Evolutionary conservation across 1,140 invertebrate species (phyloP).

Genomic region (Calephelis virginiensis): DNA sequence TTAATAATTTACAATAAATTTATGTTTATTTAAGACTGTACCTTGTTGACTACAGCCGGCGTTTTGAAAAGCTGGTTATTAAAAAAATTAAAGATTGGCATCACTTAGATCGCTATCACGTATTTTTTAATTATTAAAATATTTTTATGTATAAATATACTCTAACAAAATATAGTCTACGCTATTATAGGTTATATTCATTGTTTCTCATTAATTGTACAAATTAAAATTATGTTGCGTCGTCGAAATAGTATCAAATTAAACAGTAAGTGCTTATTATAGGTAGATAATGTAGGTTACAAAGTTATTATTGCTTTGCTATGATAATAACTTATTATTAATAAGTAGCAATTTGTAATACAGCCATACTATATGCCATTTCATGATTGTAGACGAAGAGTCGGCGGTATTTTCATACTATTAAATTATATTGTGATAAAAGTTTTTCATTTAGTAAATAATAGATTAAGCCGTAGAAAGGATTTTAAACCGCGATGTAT

Average conservation of each 20-base stretch:
- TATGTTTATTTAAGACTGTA: too few relatives aligned
- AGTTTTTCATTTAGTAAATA: not conserved
- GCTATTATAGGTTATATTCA: constrained; percentile 5
- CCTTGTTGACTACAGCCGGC: too few relatives aligned
- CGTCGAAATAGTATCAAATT: not conserved
- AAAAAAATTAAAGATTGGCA: not conserved
- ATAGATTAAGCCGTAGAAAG: too few relatives aligned
- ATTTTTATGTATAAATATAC: constrained; percentile 11
- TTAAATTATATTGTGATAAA: not conserved
- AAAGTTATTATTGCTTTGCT: constrained; percentile 13
- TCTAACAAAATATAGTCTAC: not conserved
- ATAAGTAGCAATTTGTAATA: not conserved
- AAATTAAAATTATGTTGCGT: constrained; percentile 13
- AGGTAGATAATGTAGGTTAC: constrained; percentile 11
- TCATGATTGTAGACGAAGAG: constrained; percentile 7
- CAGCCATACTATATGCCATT: constrained; percentile 12
- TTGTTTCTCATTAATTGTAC: constrained; percentile 13
- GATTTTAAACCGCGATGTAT: too few relatives aligned
- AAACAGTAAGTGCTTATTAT: constrained; percentile 6
- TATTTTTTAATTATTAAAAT: not conserved
- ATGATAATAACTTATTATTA: too few relatives aligned
- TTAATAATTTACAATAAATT: too few relatives aligned
- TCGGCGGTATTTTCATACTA: not conserved
- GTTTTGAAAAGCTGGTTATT: not conserved
- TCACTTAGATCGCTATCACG: not conserved